phyloP scores from a whole-genome alignment of 2,113 vertebrate species.

The Apteryx mantelli region DNA sequence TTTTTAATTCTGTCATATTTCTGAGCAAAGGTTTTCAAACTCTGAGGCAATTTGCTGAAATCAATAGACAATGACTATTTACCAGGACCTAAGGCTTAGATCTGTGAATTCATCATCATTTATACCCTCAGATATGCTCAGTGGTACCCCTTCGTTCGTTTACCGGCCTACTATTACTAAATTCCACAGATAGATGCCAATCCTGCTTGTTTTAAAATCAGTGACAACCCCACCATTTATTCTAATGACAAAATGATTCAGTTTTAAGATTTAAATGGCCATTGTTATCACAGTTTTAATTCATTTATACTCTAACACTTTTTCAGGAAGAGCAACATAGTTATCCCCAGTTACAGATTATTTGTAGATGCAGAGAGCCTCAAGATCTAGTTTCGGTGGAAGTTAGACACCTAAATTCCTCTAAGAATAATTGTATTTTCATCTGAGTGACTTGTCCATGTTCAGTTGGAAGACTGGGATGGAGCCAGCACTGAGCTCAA shows the following conservation, averaged over 20 bases:
- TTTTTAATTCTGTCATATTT: neutral
- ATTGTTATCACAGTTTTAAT: neutral
- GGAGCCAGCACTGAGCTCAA: neutral
- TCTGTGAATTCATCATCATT: neutral
- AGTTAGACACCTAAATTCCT: neutral
- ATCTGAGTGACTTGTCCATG: neutral
- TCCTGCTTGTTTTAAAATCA: neutral
- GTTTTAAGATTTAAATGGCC: neutral
- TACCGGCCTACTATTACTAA: neutral
- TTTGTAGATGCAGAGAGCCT: neutral
- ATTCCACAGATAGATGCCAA: neutral
- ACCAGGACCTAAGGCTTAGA: neutral
- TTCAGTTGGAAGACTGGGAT: neutral
- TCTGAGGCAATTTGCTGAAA: conserved; percentile 13
- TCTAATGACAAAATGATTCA: neutral
- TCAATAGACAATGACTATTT: neutral
- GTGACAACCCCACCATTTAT: neutral
- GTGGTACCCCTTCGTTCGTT: neutral
- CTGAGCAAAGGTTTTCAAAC: neutral
- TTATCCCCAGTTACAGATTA: neutral
- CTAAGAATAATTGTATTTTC: neutral
- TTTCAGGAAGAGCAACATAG: neutral
- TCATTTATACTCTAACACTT: neutral
- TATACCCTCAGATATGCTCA: neutral
- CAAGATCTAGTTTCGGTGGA: neutral